These are phyloP conservation scores for Macrotus californicus DNA, from an alignment of 2,113 vertebrate genomes.

Conservation along the genomic window DNA sequence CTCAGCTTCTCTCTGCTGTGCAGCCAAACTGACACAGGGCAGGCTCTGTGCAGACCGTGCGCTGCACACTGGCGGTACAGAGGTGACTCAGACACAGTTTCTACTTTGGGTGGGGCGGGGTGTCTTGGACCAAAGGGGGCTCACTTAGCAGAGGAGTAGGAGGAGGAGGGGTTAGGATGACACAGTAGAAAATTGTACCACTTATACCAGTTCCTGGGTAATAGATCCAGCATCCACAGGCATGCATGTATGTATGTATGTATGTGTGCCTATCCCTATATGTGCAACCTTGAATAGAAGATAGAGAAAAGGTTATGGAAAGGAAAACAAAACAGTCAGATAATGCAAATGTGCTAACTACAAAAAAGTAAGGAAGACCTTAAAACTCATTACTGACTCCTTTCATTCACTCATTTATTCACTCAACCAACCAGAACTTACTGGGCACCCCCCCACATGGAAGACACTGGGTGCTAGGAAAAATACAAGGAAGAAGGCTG, in stretches of 20 bases:
- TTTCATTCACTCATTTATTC: background rate
- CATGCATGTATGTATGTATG: background rate
- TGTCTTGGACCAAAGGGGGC: background rate
- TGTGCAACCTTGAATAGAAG: background rate
- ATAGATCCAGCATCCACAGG: background rate
- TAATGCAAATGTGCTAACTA: background rate
- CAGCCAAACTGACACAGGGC: background rate
- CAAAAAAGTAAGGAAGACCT: background rate
- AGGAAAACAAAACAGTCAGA: background rate
- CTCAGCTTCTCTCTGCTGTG: background rate
- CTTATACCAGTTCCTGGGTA: background rate
- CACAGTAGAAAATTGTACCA: background rate
- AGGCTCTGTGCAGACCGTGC: background rate
- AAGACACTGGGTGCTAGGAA: background rate
- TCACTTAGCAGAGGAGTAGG: background rate
- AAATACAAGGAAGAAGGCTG: background rate
- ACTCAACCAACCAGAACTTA: background rate
- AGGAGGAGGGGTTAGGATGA: background rate
- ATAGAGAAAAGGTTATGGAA: background rate
- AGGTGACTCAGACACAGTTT: background rate
- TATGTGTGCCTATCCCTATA: background rate
- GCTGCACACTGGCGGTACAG: background rate
- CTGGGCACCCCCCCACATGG: background rate
- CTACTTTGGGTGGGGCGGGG: background rate
- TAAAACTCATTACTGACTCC: background rate